phyloP scores from a whole-genome alignment of 2,113 vertebrate species.

The Lophura nycthemera region DNA sequence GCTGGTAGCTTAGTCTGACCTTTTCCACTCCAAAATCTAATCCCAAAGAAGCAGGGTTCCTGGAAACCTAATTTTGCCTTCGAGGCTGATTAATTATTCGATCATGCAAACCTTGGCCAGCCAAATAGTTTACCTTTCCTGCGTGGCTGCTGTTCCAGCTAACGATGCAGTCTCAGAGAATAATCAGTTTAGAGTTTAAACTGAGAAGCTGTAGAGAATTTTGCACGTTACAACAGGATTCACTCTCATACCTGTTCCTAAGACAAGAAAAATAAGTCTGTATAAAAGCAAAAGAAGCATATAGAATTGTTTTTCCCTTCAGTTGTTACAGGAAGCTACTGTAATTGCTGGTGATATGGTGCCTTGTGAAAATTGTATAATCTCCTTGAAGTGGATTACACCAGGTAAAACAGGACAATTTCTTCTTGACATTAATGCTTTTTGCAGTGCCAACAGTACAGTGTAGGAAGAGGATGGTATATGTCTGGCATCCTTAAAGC shows the following conservation, averaged over 20 bases:
- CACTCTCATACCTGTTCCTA: slow-evolving; percentile 25
- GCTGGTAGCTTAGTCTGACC: slow-evolving; percentile 34
- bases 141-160: slow-evolving; percentile 24
- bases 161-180: slow-evolving; percentile 25
- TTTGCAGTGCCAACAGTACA: neutral
- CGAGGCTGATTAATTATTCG: slow-evolving; percentile 48
- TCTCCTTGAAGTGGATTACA: neutral
- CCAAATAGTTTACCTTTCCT: slow-evolving; percentile 39
- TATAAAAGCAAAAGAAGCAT: neutral
- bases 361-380: neutral
- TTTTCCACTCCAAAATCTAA: slow-evolving; percentile 61
- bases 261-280: neutral
- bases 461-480: neutral
- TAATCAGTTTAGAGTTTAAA: slow-evolving; percentile 15
- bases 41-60: slow-evolving; percentile 43
- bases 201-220: slow-evolving; percentile 14
- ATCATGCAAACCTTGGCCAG: slow-evolving; percentile 4
- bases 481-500: neutral
- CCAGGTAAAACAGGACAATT: neutral
- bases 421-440: neutral
- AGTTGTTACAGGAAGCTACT: neutral
- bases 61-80: slow-evolving; percentile 59
- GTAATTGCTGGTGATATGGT: neutral
- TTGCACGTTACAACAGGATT: neutral
- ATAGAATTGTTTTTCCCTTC: neutral